A percentile compares a stretch with the other conserved stretches of the same genome.
Evolutionary conservation across 2,888 invertebrate species (phyloP).

Genomic region (Bhutanitis thaidina): DNA sequence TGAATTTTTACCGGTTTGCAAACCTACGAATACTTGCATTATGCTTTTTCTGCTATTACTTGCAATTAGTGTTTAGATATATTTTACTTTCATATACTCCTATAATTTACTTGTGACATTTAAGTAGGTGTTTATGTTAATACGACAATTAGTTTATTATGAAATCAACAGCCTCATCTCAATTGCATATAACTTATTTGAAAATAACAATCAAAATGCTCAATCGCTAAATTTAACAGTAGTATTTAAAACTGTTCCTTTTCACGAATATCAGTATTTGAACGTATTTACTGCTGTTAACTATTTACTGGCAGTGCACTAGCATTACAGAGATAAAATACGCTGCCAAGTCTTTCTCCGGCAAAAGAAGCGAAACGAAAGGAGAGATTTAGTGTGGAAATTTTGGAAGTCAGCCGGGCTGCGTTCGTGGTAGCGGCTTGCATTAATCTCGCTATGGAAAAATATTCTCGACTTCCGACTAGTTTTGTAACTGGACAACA

Average conservation of each 20-base stretch:
- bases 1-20: slow-evolving; percentile 12
- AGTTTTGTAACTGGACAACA: slow-evolving; percentile 43
- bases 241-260: neutral
- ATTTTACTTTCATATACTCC: neutral
- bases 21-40: neutral
- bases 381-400: slow-evolving; percentile 69
- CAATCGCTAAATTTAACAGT: no score
- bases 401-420: slow-evolving; percentile 78
- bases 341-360: slow-evolving; percentile 71
- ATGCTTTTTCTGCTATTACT: no score
- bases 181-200: no score
- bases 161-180: no score
- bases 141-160: no score
- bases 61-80: neutral
- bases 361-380: slow-evolving; percentile 75
- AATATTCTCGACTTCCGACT: slow-evolving; percentile 52
- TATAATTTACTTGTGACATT: no score
- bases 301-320: slow-evolving; percentile 67
- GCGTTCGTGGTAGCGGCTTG: slow-evolving; percentile 58
- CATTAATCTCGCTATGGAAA: slow-evolving; percentile 71
- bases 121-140: no score
- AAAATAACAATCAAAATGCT: no score
- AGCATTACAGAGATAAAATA: slow-evolving; percentile 74
- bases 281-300: slow-evolving; percentile 33
- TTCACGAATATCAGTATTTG: neutral